A percentile compares a stretch with the other conserved stretches of the same genome.
Conservation (phyloP, 2,113 vertebrate species). For the Irena cyanogastra region DNA sequence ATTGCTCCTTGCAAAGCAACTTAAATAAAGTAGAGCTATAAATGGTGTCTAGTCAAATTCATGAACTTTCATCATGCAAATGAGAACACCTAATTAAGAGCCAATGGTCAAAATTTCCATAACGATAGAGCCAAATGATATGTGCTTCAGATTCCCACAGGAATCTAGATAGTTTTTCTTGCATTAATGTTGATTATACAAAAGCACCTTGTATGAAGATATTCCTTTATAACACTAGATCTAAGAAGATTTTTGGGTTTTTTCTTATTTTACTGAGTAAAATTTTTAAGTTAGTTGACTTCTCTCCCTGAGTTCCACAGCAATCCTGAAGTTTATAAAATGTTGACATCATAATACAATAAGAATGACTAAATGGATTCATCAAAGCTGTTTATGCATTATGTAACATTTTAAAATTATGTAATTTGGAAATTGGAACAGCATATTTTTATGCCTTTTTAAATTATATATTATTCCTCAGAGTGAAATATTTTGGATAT, state of each 20-base stretch:
- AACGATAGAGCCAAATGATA: slow-evolving; percentile 55
- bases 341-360: not conserved
- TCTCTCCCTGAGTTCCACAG: not conserved
- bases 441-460: slow-evolving; percentile 22
- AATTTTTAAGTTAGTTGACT: not conserved
- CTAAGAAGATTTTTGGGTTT: not conserved
- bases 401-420: slow-evolving; percentile 28
- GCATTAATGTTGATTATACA: slow-evolving; percentile 30
- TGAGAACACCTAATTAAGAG: slow-evolving; percentile 58
- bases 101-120: slow-evolving; percentile 63
- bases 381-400: slow-evolving; percentile 40
- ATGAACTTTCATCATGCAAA: slow-evolving; percentile 53
- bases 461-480: slow-evolving; percentile 50
- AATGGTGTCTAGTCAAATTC: slow-evolving; percentile 47
- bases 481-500: slow-evolving; percentile 6
- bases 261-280: not conserved
- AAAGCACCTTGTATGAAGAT: slow-evolving; percentile 23
- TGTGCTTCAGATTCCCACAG: slow-evolving; percentile 26
- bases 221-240: not conserved
- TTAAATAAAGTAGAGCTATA: not conserved
- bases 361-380: slow-evolving; percentile 16
- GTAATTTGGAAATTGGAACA: slow-evolving; percentile 9
- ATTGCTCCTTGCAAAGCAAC: not conserved
- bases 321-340: slow-evolving; percentile 26
- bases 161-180: slow-evolving; percentile 35